Percentiles rank a stretch among this genome's conserved stretches.
These are phyloP conservation scores for Cremastinae sp. DNA, from an alignment of 2,888 invertebrate genomes.

Conservation along the genomic window DNA sequence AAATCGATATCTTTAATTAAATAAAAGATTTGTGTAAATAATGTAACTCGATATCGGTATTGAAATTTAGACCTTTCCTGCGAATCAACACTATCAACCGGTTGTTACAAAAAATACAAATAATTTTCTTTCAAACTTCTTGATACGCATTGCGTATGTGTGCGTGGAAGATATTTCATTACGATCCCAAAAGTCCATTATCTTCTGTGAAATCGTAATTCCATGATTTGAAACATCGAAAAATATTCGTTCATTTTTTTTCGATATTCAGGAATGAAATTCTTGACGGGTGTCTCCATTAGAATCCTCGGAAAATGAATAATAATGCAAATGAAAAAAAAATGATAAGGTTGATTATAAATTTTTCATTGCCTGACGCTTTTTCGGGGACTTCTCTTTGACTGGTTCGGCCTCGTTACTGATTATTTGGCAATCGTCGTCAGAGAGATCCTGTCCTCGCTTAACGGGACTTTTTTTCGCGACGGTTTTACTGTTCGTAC, in stretches of 20 bases:
- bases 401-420: conserved; percentile 68
- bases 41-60: too few species aligned
- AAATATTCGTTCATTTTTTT: not conserved
- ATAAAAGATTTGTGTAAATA: too few species aligned
- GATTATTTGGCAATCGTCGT: conserved; percentile 74
- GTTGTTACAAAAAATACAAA: too few species aligned
- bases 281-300: not conserved
- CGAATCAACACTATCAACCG: too few species aligned
- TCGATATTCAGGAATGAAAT: conserved; percentile 40
- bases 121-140: too few species aligned
- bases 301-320: conserved; percentile 4
- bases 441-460: conserved; percentile 51
- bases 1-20: too few species aligned
- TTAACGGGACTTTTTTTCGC: conserved; percentile 53
- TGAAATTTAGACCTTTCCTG: too few species aligned
- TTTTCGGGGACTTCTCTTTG: conserved; percentile 52
- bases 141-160: too few species aligned
- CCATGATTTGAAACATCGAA: too few species aligned
- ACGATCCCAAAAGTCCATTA: too few species aligned
- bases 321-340: conserved; percentile 5
- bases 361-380: conserved; percentile 48
- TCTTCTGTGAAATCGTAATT: too few species aligned
- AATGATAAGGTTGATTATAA: conserved; percentile 24
- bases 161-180: too few species aligned
- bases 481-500: conserved; percentile 16